phyloP scores from a whole-genome alignment of 2,797 vertebrate genomes.

The Dryobates pubescens region DNA sequence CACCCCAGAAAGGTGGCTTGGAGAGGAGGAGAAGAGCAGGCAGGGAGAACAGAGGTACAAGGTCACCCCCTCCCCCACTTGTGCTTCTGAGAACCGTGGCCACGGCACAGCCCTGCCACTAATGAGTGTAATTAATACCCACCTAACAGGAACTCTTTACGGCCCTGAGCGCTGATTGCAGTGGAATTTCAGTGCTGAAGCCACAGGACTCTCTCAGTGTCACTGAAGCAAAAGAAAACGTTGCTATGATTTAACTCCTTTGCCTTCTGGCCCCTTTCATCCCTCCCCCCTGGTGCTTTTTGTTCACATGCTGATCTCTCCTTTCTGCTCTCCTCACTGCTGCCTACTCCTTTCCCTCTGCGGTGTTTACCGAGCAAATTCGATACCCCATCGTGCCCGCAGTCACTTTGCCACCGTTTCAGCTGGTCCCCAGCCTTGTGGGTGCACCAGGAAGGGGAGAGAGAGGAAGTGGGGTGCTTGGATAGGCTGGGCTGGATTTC shows the following conservation, averaged over 20 bases:
- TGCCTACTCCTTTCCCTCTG: neutral
- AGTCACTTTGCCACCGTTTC: neutral
- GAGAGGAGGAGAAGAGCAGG: neutral
- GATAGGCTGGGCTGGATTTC: neutral
- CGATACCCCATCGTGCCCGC: neutral
- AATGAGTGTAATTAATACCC: neutral
- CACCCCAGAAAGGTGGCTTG: neutral
- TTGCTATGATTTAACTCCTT: neutral
- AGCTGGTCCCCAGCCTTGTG: neutral
- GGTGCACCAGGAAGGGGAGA: neutral
- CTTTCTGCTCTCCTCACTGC: neutral
- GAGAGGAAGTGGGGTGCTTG: neutral
- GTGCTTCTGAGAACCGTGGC: accelerated
- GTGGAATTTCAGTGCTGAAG: neutral
- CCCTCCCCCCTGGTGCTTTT: neutral
- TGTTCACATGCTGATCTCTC: neutral
- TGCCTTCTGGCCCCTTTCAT: neutral
- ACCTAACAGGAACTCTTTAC: neutral
- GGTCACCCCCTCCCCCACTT: neutral
- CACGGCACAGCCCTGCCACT: neutral
- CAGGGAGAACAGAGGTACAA: neutral
- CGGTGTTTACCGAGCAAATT: neutral
- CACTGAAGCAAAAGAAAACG: neutral
- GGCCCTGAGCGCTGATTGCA: neutral
- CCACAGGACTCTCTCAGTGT: neutral